A percentile compares a stretch with the other conserved stretches of the same genome.
Evolutionary conservation across 2,888 invertebrate genomes (phyloP).

Genomic region (Gari tellinella): DNA sequence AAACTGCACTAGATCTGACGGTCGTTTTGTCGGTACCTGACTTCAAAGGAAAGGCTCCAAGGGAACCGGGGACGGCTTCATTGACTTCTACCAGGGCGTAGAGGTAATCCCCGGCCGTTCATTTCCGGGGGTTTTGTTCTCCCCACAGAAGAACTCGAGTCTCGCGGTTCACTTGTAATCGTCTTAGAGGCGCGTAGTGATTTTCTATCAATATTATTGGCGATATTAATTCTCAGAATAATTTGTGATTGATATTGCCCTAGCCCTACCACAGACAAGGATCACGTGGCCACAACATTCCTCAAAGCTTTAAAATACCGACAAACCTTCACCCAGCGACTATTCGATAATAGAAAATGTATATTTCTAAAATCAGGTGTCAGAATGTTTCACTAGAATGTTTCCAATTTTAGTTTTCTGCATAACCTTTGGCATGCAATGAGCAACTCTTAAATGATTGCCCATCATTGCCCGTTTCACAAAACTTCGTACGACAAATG

Average conservation of each 20-base stretch:
- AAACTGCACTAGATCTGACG: constrained; percentile 5
- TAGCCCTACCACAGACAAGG: not conserved
- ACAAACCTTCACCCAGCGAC: too few relatives aligned
- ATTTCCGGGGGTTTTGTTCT: constrained; percentile 52
- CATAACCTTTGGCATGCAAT: too few relatives aligned
- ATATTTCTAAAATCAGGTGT: too few relatives aligned
- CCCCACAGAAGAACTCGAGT: constrained; percentile 44
- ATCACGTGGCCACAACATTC: not conserved
- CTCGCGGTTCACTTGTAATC: constrained; percentile 57
- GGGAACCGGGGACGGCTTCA: constrained; percentile 38
- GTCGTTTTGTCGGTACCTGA: constrained; percentile 46
- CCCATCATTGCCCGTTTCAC: too few relatives aligned
- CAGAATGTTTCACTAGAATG: too few relatives aligned
- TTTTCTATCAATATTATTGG: constrained; percentile 13
- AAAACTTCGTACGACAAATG: too few relatives aligned
- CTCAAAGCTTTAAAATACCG: not conserved
- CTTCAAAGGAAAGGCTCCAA: constrained; percentile 47
- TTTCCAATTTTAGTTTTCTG: too few relatives aligned
- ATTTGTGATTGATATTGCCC: constrained; percentile 5
- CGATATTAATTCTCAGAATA: constrained; percentile 12
- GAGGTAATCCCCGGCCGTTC: constrained; percentile 42
- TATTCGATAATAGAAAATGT: too few relatives aligned
- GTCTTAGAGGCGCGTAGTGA: constrained; percentile 20
- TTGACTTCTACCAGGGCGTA: constrained; percentile 38
- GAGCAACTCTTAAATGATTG: too few relatives aligned